Evolutionary conservation across 1,140 invertebrate species (phyloP).

Genomic region (Trypoxylus dichotomus): DNA sequence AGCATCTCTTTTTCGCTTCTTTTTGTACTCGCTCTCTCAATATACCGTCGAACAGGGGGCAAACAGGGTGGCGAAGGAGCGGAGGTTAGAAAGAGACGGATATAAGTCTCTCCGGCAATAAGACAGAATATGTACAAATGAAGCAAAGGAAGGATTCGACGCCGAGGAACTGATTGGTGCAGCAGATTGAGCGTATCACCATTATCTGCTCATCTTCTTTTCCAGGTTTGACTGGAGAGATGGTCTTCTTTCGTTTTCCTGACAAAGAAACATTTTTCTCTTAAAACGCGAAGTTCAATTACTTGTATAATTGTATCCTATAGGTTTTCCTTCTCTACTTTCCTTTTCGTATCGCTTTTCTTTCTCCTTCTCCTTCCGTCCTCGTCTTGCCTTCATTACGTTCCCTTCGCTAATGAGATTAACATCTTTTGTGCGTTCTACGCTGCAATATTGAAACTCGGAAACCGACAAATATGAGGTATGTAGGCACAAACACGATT

Average conservation of each 20-base stretch:
- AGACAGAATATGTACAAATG: constrained; percentile 29
- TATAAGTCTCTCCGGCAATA: constrained; percentile 17
- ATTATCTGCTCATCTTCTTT: constrained; percentile 31
- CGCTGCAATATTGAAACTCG: no score
- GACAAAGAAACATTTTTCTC: constrained; percentile 29
- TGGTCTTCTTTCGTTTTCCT: constrained; percentile 18
- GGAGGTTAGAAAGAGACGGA: background rate
- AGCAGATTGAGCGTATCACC: constrained; percentile 32
- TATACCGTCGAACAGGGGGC: background rate
- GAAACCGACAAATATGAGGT: no score
- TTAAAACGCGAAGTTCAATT: constrained; percentile 20
- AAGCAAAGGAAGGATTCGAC: constrained; percentile 30
- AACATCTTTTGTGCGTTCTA: no score
- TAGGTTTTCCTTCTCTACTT: background rate
- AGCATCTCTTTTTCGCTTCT: background rate
- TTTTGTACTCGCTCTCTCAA: background rate
- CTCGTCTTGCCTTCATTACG: no score
- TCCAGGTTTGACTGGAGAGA: constrained; percentile 27
- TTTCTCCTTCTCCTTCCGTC: no score
- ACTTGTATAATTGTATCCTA: constrained; percentile 29
- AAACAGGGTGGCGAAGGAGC: background rate
- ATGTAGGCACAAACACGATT: no score
- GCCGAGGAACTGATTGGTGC: constrained; percentile 30
- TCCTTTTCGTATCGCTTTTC: background rate
- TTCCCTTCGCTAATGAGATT: no score